Evolutionary conservation across 2,888 invertebrate genomes (phyloP), one percentile per base, ranked within the genome.

Genomic region (Hirudinaria manillensis): DNA sequence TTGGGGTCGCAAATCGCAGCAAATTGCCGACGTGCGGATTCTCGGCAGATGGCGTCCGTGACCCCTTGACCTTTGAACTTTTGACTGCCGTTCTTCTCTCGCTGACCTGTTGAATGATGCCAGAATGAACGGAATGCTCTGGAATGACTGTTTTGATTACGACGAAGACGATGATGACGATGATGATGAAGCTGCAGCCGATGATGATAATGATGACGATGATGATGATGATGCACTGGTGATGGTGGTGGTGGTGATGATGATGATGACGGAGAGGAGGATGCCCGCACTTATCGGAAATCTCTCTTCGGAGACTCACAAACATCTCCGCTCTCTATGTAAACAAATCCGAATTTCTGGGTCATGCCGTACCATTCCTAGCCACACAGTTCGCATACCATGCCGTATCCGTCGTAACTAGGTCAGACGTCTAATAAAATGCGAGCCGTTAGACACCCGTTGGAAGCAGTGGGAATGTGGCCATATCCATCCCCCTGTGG

Each of bases 231-330:
- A 27, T 56, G 56, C 29, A 27, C 21, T 34, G 67, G 16, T 16
- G 27, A 32, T 24, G 67, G 27, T 24, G 68, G 34, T 36, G 68
- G 34, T n/a, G 67, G 67, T 2, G 74, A 53, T 53, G 75, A 53
- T 75, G 75, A 70, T 75, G 75, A 55, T 34, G 70, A 53, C 24
- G 75, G 70, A 70, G 75, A 34, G 70, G 75, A 75, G 70, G 53
- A 53, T 70, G 74, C 51, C 36, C 16, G 10, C 45, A 16, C 45
- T 16, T 16, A 10, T 7, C 4, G 1, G 6, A 45, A 45, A 45
- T 45, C 45, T 45, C 45, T 45, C 45, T 16, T 45, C 45, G 10
- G 45, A 45, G 45, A 45, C 45, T 45, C 16, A 45, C 16, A 45
- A 45, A 45, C 45, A 45, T 16, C 45, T 45, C 45, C n/a, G n/a